Evolutionary conservation across 2,888 invertebrate genomes (phyloP), one percentile per base, ranked within the genome.

Genomic region (Dermolepida albohirtum): DNA sequence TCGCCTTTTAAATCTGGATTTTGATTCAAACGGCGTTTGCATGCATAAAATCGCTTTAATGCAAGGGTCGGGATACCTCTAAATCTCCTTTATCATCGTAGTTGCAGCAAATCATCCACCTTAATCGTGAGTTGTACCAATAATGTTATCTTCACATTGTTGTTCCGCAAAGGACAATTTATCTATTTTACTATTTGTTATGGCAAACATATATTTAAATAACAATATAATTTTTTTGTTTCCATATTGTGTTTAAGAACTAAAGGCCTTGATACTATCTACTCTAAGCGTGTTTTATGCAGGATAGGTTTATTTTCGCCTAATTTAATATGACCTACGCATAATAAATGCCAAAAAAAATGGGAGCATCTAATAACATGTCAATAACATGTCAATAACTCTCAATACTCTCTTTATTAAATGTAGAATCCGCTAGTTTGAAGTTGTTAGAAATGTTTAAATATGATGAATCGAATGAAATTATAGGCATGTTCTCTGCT

Each of bases 291-390:
- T 16, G 47, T 47, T 16, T 47, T 47, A 5, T 47, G 14, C 2
- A 47, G 14, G 8, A 16, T 16, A 5, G 47, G 12, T 5, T 47
- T 2, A 14, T 8, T 16, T 8, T 47, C 2, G 4, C 47, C 14
- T 47, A 47, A 47, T 47, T 14, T n/a, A 5, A 47, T 47, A 5
- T 47, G 14, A 47, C 47, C 47, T 47, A 47, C 47, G n/a, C 47
- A 47, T 47, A 47, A 47, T 16, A 47, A 47, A 16, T 47, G 4
- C 29, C 29, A 29, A 6, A 29, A n/a, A n/a, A 29, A 29, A 29
- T 29, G 4, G 29, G 6, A 29, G 29, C 29, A 16, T 14, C 47
- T 14, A 47, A 8, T 47, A 47, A n/a, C n/a, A n/a, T n/a, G n/a
- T n/a, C n/a, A n/a, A n/a, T n/a, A n/a, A n/a, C n/a, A n/a, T n/a